These are phyloP conservation scores for Planococcus citri DNA, from an alignment of 1,140 invertebrate species.

Conservation along the genomic window DNA sequence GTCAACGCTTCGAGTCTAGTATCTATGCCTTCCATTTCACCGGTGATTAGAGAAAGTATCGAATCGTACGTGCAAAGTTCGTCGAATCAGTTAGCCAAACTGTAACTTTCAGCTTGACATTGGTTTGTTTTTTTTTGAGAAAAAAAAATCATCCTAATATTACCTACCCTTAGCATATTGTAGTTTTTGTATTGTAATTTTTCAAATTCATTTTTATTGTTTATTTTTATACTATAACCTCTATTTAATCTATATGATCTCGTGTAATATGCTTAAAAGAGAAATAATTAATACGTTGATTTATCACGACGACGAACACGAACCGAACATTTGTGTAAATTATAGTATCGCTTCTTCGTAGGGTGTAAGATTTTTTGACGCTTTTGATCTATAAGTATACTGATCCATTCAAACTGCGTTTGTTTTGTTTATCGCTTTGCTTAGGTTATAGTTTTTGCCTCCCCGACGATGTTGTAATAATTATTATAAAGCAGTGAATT, in stretches of 20 bases:
- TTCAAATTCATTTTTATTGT: not conserved
- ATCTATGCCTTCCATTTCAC: not conserved
- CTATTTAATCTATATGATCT: too few species aligned
- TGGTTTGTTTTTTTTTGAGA: not conserved
- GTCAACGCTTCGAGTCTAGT: not conserved
- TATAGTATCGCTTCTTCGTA: not conserved
- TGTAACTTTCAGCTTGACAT: constrained; percentile 14
- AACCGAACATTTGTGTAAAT: not conserved
- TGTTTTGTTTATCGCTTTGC: too few species aligned
- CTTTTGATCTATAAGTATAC: too few species aligned
- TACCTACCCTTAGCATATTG: too few species aligned
- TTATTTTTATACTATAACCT: not conserved
- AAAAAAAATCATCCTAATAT: not conserved
- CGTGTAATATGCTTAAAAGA: not conserved
- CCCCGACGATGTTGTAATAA: too few species aligned
- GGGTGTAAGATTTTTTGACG: too few species aligned
- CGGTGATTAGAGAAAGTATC: not conserved
- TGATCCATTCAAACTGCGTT: too few species aligned
- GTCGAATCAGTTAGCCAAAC: not conserved
- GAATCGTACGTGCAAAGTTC: not conserved
- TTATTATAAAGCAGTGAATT: too few species aligned
- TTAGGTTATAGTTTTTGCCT: too few species aligned
- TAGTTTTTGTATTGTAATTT: not conserved
- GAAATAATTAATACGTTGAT: too few species aligned
- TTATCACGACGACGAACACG: too few species aligned